A percentile compares a stretch with the other conserved stretches of the same genome.
Evolutionary conservation across 2,888 invertebrate species (phyloP).

Genomic region (Hecatera dysodea): DNA sequence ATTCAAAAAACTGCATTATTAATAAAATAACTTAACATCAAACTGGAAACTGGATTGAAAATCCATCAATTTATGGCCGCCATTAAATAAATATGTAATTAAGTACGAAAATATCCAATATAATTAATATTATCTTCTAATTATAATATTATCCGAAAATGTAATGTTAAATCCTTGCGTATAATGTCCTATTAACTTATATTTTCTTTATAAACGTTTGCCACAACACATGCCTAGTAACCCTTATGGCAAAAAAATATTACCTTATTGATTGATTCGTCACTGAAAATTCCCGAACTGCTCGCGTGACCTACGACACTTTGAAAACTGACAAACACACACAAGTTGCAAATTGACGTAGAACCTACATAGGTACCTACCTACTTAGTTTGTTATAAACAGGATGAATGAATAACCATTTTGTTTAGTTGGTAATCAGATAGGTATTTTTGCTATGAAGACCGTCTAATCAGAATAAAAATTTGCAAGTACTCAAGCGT

Average conservation of each 20-base stretch:
- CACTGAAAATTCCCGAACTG: constrained; percentile 59
- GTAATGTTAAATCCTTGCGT: no score
- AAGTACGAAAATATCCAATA: no score
- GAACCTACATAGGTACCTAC: not conserved
- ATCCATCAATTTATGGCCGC: no score
- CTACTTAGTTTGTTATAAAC: constrained; percentile 6
- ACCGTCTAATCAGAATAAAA: not conserved
- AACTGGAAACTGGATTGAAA: no score
- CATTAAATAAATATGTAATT: no score
- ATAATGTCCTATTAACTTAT: not conserved
- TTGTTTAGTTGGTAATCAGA: not conserved
- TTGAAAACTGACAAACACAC: not conserved
- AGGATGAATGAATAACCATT: constrained; percentile 6
- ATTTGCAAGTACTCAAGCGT: not conserved
- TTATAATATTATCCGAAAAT: no score
- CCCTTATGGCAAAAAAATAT: not conserved
- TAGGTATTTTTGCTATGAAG: not conserved
- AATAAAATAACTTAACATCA: no score
- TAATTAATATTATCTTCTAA: no score
- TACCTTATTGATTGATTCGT: constrained; percentile 47
- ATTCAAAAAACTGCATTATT: no score
- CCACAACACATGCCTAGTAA: not conserved
- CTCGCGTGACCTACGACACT: constrained; percentile 18
- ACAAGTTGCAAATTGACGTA: not conserved
- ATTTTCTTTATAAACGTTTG: not conserved